Evolutionary conservation across 2,888 invertebrate species (phyloP).

Genomic region (Tetrapedia diversipes): DNA sequence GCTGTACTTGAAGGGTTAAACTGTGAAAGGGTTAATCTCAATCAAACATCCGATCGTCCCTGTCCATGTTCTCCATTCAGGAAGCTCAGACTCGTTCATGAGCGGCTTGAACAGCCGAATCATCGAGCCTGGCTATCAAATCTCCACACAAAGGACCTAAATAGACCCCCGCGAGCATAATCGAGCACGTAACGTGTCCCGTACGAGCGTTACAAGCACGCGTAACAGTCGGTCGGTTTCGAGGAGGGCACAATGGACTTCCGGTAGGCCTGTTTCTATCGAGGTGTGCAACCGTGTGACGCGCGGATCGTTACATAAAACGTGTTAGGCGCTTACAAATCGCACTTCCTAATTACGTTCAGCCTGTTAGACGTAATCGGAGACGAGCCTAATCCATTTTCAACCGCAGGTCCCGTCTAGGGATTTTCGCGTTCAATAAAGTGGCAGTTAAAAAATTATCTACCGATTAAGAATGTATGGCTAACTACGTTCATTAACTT

Average conservation of each 20-base stretch:
- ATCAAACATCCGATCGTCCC: too few relatives aligned
- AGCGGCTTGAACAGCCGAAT: background rate
- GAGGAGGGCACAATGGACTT: conserved; percentile 35
- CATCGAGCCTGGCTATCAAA: background rate
- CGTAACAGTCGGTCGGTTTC: conserved; percentile 1
- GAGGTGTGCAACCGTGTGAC: conserved; percentile 1
- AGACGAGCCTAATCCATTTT: background rate
- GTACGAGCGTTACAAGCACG: conserved; percentile 4
- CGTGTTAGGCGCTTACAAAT: background rate
- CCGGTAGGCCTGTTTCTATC: conserved; percentile 33
- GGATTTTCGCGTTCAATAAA: too few relatives aligned
- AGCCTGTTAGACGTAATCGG: background rate
- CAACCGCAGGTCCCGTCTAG: too few relatives aligned
- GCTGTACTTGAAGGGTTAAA: too few relatives aligned
- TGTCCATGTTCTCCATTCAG: too few relatives aligned
- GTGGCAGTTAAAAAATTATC: too few relatives aligned
- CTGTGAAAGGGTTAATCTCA: conserved; percentile 7
- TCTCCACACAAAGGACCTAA: background rate
- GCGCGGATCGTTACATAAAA: conserved; percentile 27
- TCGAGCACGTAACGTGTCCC: background rate
- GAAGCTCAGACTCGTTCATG: background rate
- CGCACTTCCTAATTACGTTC: conserved; percentile 1
- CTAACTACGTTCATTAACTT: too few relatives aligned
- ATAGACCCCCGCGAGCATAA: conserved; percentile 6
- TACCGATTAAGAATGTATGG: too few relatives aligned